Evolutionary conservation across 2,888 invertebrate species (phyloP), one percentile per base, ranked within the genome.

Genomic region (Calliopum simillimum): DNA sequence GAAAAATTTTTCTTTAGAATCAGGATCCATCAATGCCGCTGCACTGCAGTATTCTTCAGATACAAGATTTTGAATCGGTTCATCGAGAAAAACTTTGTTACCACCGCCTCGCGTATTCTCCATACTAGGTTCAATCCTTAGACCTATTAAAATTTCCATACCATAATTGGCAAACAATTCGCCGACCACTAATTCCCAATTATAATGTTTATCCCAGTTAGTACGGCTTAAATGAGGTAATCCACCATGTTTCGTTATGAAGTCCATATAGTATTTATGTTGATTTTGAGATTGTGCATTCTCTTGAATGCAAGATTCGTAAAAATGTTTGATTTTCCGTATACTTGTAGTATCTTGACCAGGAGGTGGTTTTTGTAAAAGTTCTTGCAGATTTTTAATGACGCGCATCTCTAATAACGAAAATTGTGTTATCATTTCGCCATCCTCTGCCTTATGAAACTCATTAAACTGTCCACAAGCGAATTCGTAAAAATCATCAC

Each of bases 401-500:
- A 82, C 77, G 16, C 63, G 70, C 0, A 64, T 5, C 51, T 82
- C 79, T 51, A 82, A 73, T 53, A 78, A 80, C 0, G 11, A 1
- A 3, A 23, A 14, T 4, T 58, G 23, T 6, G 67, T 58, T 16
- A 33, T 58, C 23, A 78, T 43, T 12, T 79, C 76, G 0, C 74
- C 77, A 4, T 75, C 76, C 64, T 71, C 74, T 1, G 72, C 75
- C 2, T 63, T 72, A 55, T 81, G 79, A 56, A 75, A 68, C 2
- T 70, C 47, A 2, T 73, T 63, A 86, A 86, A 84, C 43, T 80
- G 81, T 33, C 86, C 84, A 51, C 84, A 84, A 47, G 84, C 82
- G 49, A 78, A 84, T 21, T 82, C 80, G 61, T 80, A 85, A 71
- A 84, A 85, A 70, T 85, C 82, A 16, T 62, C 71, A 61, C 84